Percentiles rank a stretch among this genome's conserved stretches.
phyloP scores from a whole-genome alignment of 2,888 invertebrate genomes.

The Iphiclides podalirius region DNA sequence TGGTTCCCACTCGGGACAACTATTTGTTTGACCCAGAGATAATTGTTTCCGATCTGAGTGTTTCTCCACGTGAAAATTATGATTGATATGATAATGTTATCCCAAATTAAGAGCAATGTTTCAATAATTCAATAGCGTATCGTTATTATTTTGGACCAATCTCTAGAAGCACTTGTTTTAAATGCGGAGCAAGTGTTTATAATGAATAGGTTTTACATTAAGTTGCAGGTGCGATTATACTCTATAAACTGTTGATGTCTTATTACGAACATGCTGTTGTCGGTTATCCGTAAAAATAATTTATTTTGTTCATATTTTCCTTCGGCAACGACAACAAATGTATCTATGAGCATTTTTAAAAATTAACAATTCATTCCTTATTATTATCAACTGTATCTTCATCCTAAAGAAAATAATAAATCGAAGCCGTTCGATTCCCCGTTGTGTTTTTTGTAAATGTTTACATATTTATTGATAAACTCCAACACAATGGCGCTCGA shows the following conservation, averaged over 20 bases:
- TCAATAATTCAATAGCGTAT: too few relatives aligned
- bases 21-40: too few relatives aligned
- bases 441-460: conserved; percentile 40
- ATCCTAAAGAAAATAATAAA: conserved; percentile 26
- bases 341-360: neutral
- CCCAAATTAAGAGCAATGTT: too few relatives aligned
- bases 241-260: conserved; percentile 70
- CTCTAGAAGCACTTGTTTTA: conserved; percentile 50
- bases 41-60: too few relatives aligned
- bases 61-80: too few relatives aligned
- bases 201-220: conserved; percentile 72
- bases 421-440: conserved; percentile 32
- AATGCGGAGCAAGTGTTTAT: conserved; percentile 67
- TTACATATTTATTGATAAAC: conserved; percentile 51
- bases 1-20: too few relatives aligned
- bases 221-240: conserved; percentile 58
- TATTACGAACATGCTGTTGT: conserved; percentile 53
- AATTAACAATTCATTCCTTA: conserved; percentile 9
- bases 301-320: conserved; percentile 23
- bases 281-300: conserved; percentile 25
- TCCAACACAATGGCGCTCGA: conserved; percentile 43
- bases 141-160: conserved; percentile 39
- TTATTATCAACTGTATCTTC: conserved; percentile 12
- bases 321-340: conserved; percentile 26
- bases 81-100: too few relatives aligned